These are phyloP conservation scores for Drosophila kikkawai DNA, from an alignment of 1,140 invertebrate genomes.

Conservation along the genomic window DNA sequence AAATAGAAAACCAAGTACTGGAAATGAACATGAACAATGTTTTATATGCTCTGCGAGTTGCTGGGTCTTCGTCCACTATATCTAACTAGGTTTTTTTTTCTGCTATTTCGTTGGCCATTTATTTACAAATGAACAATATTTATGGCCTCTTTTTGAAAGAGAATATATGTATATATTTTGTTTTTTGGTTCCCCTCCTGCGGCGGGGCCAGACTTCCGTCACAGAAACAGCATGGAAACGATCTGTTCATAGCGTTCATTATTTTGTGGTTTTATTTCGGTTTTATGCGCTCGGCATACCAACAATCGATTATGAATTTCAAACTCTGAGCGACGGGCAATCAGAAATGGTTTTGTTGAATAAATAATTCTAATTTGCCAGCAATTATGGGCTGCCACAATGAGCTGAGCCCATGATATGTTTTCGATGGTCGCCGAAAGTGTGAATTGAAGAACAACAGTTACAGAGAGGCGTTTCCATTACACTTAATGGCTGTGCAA, in stretches of 20 bases:
- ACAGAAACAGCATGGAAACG: constrained; percentile 50
- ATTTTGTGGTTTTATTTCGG: constrained; percentile 66
- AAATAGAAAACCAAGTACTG: constrained; percentile 53
- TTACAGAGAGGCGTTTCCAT: constrained; percentile 3
- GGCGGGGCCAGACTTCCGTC: constrained; percentile 58
- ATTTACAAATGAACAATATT: constrained; percentile 83
- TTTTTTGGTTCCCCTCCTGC: neutral
- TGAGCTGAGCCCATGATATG: neutral
- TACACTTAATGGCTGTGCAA: constrained; percentile 2
- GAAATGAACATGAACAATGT: constrained; percentile 66
- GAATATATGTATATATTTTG: constrained; percentile 1
- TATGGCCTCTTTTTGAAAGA: constrained; percentile 72
- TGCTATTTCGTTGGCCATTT: constrained; percentile 61
- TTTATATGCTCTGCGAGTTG: constrained; percentile 71
- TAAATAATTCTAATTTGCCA: constrained; percentile 57
- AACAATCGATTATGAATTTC: constrained; percentile 38
- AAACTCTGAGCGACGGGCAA: constrained; percentile 8
- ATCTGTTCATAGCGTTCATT: constrained; percentile 48
- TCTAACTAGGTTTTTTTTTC: constrained; percentile 15
- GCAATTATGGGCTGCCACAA: constrained; percentile 48
- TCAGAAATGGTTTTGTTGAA: constrained; percentile 35
- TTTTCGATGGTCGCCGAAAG: constrained; percentile 24
- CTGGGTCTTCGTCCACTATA: constrained; percentile 43
- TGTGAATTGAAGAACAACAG: constrained; percentile 22
- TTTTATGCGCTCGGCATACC: constrained; percentile 45